Evolutionary conservation across 2,888 invertebrate genomes (phyloP).

Genomic region (Tigriopus californicus): DNA sequence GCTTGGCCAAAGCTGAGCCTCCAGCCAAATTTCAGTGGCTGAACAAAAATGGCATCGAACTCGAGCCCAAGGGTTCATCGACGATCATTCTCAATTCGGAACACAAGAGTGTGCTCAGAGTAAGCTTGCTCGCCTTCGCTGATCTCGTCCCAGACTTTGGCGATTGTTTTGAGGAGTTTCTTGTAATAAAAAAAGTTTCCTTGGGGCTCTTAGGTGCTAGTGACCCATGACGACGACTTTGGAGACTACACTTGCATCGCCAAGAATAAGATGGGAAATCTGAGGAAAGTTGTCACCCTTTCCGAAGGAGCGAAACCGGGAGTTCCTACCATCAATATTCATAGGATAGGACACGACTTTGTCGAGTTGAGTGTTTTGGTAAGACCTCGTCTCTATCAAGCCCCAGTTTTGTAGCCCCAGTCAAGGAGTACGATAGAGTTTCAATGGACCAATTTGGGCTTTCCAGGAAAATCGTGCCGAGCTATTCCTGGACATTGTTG

Average conservation of each 20-base stretch:
- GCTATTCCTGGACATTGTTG: slow-evolving; percentile 17
- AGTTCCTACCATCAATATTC: slow-evolving; percentile 26
- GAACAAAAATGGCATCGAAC: neutral
- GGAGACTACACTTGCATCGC: slow-evolving; percentile 37
- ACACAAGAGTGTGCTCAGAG: slow-evolving; percentile 4
- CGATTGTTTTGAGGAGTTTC: no score
- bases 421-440: no score
- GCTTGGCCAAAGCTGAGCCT: slow-evolving; percentile 21
- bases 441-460: no score
- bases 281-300: slow-evolving; percentile 33
- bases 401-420: no score
- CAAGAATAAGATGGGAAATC: slow-evolving; percentile 33
- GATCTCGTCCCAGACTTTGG: no score
- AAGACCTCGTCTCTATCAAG: neutral
- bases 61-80: neutral
- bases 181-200: no score
- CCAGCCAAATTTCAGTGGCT: slow-evolving; percentile 20
- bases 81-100: neutral
- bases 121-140: neutral
- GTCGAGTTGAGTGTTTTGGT: slow-evolving; percentile 7
- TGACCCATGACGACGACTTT: slow-evolving; percentile 22
- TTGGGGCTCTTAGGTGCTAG: slow-evolving; percentile 19
- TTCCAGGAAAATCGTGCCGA: slow-evolving; percentile 5
- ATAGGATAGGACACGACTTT: slow-evolving; percentile 4
- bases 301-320: slow-evolving; percentile 36